These are phyloP conservation scores for Zosterops borbonicus DNA, from an alignment of 2,113 vertebrate species.

Conservation along the genomic window DNA sequence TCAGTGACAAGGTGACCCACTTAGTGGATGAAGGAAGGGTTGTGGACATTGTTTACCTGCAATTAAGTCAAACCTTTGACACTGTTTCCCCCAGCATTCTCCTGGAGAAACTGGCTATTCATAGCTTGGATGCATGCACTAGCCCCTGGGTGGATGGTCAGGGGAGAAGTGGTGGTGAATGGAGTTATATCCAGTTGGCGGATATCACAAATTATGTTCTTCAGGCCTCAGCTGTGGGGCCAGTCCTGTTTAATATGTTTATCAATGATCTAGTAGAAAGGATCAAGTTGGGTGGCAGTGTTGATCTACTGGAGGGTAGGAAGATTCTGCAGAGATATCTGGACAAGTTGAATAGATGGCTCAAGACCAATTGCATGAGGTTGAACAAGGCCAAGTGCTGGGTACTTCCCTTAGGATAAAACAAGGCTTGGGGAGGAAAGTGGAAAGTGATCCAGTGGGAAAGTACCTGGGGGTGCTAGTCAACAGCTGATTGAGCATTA, in stretches of 20 bases:
- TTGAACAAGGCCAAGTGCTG: background rate
- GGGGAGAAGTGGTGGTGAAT: too few relatives aligned
- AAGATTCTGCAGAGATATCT: background rate
- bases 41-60: too few relatives aligned
- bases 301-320: background rate
- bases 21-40: background rate
- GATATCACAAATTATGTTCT: background rate
- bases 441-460: background rate
- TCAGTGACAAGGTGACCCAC: background rate
- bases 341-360: background rate
- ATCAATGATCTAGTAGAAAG: background rate
- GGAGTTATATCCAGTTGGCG: background rate
- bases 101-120: background rate
- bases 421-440: background rate
- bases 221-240: background rate
- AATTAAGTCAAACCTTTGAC: background rate
- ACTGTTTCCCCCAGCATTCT: background rate
- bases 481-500: background rate
- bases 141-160: background rate
- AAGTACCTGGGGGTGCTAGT: background rate
- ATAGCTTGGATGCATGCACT: background rate
- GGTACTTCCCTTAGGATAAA: background rate
- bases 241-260: background rate
- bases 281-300: background rate
- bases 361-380: fast-evolving